Conservation (phyloP, 2,888 invertebrate species). For the Xestia rhomboidea region DNA sequence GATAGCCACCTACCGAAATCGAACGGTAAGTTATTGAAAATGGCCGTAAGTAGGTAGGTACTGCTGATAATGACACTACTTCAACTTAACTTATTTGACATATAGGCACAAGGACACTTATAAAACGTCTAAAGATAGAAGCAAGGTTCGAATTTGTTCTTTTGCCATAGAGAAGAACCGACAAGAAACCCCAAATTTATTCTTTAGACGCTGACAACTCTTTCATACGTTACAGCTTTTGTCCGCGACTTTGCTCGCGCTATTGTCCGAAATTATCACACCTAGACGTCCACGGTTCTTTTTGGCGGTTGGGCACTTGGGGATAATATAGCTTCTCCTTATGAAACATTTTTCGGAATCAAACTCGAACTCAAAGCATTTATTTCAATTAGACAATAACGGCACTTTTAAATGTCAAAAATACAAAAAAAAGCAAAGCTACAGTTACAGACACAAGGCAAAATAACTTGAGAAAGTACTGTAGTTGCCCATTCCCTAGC, state of each 20-base stretch:
- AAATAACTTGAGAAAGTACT: too few species aligned
- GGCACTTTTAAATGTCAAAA: too few species aligned
- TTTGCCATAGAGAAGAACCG: not conserved
- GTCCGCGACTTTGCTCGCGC: not conserved
- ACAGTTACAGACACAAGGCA: too few species aligned
- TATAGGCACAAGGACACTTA: not conserved
- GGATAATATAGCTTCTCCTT: not conserved
- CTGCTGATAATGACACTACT: not conserved
- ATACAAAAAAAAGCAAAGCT: too few species aligned
- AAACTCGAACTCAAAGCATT: too few species aligned
- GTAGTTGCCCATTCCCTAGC: too few species aligned
- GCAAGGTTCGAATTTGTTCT: not conserved
- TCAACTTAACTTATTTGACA: not conserved
- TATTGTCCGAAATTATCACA: not conserved
- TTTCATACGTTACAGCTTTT: not conserved
- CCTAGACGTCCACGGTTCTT: too few species aligned
- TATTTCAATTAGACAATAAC: too few species aligned
- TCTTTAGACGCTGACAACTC: not conserved
- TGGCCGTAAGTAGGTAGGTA: not conserved
- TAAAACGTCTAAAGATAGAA: not conserved
- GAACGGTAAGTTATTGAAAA: too few species aligned
- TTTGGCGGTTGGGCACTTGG: too few species aligned
- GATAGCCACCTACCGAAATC: too few species aligned
- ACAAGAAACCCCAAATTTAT: too few species aligned
- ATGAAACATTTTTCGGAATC: not conserved